Base-by-base conservation (phyloP, 2,797 vertebrate species). In the Gymnopithys bicolor region DNA sequence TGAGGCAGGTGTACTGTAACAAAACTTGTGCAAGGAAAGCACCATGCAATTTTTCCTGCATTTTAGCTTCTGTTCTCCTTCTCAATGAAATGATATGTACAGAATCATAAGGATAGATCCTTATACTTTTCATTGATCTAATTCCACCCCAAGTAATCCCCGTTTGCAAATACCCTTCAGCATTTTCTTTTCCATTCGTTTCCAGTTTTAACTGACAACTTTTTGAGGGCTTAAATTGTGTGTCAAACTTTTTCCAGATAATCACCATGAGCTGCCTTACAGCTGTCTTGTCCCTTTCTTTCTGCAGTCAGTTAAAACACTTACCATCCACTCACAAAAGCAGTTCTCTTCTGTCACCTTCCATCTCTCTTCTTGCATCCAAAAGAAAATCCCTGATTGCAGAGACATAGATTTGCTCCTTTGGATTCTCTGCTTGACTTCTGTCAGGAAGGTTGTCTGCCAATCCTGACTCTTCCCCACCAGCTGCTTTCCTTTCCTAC, bases 171-270 rank as follows among this genome's bases (percentile, higher is more conserved):
- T 21, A n/a, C 22, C 7, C 19, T 60, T 89, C 14, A 58, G 16
- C 11, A 6, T 66, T 87, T 89, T 78, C 33, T 80, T 62, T 35
- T 78, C 25, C 18, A 4, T 87, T 59, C 4, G 17, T 70, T 60
- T 76, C 56, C 41, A 56, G n/a, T 69, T 92, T 85, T 84, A 74
- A 76, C 22, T 55, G 59, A 78, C 43, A 55, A 74, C 77, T 82
- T 87, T 77, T 49, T 91, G 81, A 84, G 56, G 55, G 33, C 25
- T 73, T 84, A 27, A 84, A 39, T 12, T 69, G 13, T 89, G 18
- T 48, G 18, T 84, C 73, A 67, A 60, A 77, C 22, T 23, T 53
- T 82, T 85, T 43, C 58, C 45, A 52, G 60, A 48, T 56, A 67
- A 63, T 91, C 71, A 43, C 43, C 18, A 49, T 45, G 35, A 73